Evolutionary conservation across 2,113 vertebrate species (phyloP).

Genomic region (Nyctereutes procyonoides): DNA sequence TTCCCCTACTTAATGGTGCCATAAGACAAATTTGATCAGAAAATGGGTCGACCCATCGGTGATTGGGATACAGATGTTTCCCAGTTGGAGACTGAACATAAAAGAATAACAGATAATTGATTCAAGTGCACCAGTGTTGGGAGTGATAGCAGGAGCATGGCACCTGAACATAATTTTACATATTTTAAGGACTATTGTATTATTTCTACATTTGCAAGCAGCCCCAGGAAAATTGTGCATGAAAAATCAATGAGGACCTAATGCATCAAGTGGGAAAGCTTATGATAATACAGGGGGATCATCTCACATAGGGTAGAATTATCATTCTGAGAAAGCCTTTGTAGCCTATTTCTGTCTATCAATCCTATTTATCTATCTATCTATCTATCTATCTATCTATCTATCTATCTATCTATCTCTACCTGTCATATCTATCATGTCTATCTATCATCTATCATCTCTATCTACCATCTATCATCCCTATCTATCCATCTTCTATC

Average conservation of each 20-base stretch:
- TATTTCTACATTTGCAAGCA: conserved; percentile 74
- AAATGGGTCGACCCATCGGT: conserved; percentile 64
- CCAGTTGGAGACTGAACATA: conserved; percentile 50
- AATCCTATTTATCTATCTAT: not conserved
- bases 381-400: not conserved
- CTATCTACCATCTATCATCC: not conserved
- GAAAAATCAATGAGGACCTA: conserved; percentile 76
- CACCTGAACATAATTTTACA: conserved; percentile 78
- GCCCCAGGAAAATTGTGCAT: conserved; percentile 68
- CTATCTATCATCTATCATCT: not conserved
- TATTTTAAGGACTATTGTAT: conserved; percentile 78
- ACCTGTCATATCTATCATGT: not conserved
- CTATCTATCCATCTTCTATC: not conserved
- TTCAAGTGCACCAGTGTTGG: conserved; percentile 53
- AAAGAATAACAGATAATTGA: conserved; percentile 74
- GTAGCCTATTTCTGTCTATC: not conserved
- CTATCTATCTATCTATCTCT: not conserved
- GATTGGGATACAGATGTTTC: conserved; percentile 61
- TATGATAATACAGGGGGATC: conserved; percentile 43
- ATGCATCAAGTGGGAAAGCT: conserved; percentile 53
- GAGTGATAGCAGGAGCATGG: conserved; percentile 20
- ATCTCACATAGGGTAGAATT: not conserved
- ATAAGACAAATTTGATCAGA: conserved; percentile 74
- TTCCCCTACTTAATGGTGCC: conserved; percentile 57
- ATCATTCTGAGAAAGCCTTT: not conserved